Base-by-base conservation (phyloP, 2,113 vertebrate genomes). In the Psittacula cyanocephala region DNA sequence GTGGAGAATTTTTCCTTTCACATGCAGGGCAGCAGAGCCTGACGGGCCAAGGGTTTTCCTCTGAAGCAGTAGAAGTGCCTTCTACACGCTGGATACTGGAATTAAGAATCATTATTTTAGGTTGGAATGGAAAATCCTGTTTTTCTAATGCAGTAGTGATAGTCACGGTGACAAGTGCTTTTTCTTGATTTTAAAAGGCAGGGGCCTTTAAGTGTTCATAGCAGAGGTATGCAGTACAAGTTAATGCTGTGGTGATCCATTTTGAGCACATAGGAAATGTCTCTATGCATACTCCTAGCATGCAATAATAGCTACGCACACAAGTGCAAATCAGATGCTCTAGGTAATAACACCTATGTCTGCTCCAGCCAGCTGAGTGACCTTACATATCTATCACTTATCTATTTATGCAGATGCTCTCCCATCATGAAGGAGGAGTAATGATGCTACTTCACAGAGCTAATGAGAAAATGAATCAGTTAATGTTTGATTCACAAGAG, bases 391-490 rank as follows among this genome's bases (percentile, higher is more conserved):
- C 84, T 94, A 18, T 80, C 81, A 83, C 86, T 70, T 85, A 62
- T 49, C 85, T 77, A 6, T 72, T 41, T 23, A 62, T 69, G 86
- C 88, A 95, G 90, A 74, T 94, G 92, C 80, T 93, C 41, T 71
- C 59, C 64, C 23, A 41, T 95, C 88, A 88, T 72, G 49, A 90
- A 90, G 59, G 71, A 93, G 68, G 82, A 95, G 95, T 95, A 92
- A 93, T 93, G 86, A 85, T 83, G 71, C 68, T 86, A 86, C 88
- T 93, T 90, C 86, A 77, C 60, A 78, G 59, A 86, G 46, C 79
- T 95, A 92, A 96, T 93, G 86, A 90, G 88, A 86, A 84, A 93
- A 92, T 49, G 71, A 83, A 77, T 85, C 82, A 92, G 82, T 93
- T 94, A 93, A 74, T 83, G 37, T 88, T 80, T 90, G 94, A 88